Base-by-base conservation (phyloP, 1,140 invertebrate species). In the Dreissena polymorpha region DNA sequence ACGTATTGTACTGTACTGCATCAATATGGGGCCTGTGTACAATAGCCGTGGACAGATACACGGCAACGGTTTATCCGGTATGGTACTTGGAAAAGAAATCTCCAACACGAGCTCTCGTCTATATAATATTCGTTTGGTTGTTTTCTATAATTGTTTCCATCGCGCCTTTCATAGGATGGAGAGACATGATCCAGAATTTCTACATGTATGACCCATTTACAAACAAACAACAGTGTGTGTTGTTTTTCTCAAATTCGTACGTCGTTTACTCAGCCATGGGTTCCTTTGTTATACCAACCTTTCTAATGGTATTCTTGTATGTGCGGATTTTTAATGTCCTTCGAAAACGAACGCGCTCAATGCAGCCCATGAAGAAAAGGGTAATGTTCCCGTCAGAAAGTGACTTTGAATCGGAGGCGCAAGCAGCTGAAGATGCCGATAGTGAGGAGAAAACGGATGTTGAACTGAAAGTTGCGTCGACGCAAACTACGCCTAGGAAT, bases 271-370 rank as follows among this genome's bases (percentile, higher is more conserved):
- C 97, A 7, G 97, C 98, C 1, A 95, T 98, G 27, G 97, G 98
- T 12, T 98, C 97, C 71, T 99, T 99, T 95, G 98, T 98, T 92
- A 96, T 99, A 88, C 98, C 98, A 14, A 98, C 98, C 95, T 95
- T 98, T 86, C 96, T 99, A 53, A 99, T 99, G 97, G 94, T 98
- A 71, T 98, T 99, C 94, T 97, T 99, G 93, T 99, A 99, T 93
- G 97, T 97, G 95, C 95, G 97, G 85, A 99, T 99, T 87, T 99
- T 99, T 93, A 95, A 96, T 77, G 97, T 91, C 39, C 86, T 93
- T 25, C 79, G 86, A 63, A 85, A 90, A 86, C 85, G 89, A 23
- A 85, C 87, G 64, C 81, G 83, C 65, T 81, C 83, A 55, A 74
- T 88, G 60, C 86, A 88, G 50, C 81, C 83, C 27, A 83, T 76